Percentiles rank a stretch among this genome's conserved stretches.
Evolutionary conservation across 2,888 invertebrate genomes (phyloP).

Genomic region (Limnephilus marmoratus): DNA sequence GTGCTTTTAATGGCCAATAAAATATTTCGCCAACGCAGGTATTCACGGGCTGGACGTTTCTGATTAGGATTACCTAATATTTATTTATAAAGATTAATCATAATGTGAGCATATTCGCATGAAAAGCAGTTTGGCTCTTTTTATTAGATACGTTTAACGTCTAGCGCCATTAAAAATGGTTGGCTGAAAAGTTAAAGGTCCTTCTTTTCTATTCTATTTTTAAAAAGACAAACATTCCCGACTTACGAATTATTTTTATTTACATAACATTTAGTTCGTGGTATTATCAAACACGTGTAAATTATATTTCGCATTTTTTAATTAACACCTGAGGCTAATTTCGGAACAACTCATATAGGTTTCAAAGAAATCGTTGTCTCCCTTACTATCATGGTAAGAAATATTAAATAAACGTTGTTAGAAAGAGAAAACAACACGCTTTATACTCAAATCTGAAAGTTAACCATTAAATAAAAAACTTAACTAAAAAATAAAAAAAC

Average conservation of each 20-base stretch:
- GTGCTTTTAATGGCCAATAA: neutral
- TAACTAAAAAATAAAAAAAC: too few species aligned
- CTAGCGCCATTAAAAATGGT: neutral
- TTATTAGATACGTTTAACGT: neutral
- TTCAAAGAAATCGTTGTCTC: too few species aligned
- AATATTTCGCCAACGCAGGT: neutral
- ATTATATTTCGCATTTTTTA: too few species aligned
- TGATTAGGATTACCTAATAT: neutral
- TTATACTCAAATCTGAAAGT: too few species aligned
- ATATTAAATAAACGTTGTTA: too few species aligned
- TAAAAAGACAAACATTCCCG: too few species aligned
- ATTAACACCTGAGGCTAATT: neutral
- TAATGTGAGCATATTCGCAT: neutral
- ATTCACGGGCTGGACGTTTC: neutral
- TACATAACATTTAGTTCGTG: neutral
- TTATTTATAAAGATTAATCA: neutral
- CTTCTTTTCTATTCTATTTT: neutral
- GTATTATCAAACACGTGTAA: neutral
- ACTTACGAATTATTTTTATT: neutral
- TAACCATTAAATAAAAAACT: too few species aligned
- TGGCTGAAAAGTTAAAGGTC: neutral
- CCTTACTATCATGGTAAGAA: too few species aligned
- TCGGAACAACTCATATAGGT: too few species aligned
- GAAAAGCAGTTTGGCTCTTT: neutral
- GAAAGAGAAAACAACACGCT: too few species aligned